Conservation (phyloP, 2,797 vertebrate genomes). For the Sebastes iracundus region DNA sequence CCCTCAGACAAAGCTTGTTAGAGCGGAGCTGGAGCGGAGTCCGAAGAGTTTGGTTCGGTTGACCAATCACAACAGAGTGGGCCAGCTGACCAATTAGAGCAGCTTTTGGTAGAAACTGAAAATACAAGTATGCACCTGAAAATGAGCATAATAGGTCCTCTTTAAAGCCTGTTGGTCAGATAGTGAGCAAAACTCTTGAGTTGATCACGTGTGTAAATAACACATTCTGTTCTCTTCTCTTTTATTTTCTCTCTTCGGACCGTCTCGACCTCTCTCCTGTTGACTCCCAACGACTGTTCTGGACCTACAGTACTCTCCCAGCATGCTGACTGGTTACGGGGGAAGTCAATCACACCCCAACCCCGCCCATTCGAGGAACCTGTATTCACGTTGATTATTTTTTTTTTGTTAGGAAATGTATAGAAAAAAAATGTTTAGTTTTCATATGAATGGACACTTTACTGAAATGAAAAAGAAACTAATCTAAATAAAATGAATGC, state of each 20-base stretch:
- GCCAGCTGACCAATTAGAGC: too few relatives aligned
- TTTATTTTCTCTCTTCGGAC: constrained; percentile 52
- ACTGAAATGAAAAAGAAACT: constrained; percentile 78
- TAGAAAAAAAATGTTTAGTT: constrained; percentile 83
- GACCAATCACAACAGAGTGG: too few relatives aligned
- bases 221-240: constrained; percentile 32
- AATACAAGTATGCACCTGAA: too few relatives aligned
- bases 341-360: constrained; percentile 86
- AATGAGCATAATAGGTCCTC: too few relatives aligned
- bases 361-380: constrained; percentile 84
- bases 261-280: constrained; percentile 23
- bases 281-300: constrained; percentile 27
- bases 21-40: too few relatives aligned
- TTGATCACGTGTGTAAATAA: constrained; percentile 49
- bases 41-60: too few relatives aligned
- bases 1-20: too few relatives aligned
- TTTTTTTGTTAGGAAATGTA: constrained; percentile 81
- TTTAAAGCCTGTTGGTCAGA: constrained; percentile 6
- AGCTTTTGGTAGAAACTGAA: too few relatives aligned
- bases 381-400: constrained; percentile 84
- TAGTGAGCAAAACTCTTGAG: constrained; percentile 5
- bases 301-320: constrained; percentile 86
- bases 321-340: constrained; percentile 89
- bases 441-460: constrained; percentile 88
- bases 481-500: constrained; percentile 79